phyloP scores from a whole-genome alignment of 2,797 vertebrate species.

The Alosa sapidissima region DNA sequence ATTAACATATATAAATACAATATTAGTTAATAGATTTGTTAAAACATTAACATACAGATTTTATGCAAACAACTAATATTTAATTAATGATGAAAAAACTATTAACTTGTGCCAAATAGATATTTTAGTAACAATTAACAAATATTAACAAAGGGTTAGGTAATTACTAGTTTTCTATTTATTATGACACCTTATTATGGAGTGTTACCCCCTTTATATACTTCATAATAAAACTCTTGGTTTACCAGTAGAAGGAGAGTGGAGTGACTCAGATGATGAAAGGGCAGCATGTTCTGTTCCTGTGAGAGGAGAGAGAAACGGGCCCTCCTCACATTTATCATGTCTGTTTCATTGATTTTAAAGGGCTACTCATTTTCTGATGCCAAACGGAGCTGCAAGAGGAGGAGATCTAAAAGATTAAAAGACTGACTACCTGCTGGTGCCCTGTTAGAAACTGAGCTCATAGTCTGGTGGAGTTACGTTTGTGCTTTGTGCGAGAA shows the following conservation, averaged over 20 bases:
- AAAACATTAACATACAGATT: too few relatives aligned
- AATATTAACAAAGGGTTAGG: too few relatives aligned
- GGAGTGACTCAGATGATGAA: neutral
- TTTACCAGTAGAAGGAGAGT: neutral
- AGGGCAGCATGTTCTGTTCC: neutral
- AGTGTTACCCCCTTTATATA: too few relatives aligned
- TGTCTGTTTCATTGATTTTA: conserved; percentile 12
- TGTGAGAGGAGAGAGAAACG: neutral
- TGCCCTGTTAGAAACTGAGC: neutral
- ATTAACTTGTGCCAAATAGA: too few relatives aligned
- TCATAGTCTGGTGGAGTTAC: too few relatives aligned
- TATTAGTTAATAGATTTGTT: too few relatives aligned
- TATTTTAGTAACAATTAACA: too few relatives aligned
- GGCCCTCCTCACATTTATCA: conserved; percentile 1
- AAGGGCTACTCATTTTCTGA: conserved; percentile 17
- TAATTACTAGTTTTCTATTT: too few relatives aligned
- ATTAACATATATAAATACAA: too few relatives aligned
- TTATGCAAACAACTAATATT: too few relatives aligned
- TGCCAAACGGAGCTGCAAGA: neutral
- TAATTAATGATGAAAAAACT: too few relatives aligned
- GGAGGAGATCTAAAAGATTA: neutral
- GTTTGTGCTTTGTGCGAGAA: neutral
- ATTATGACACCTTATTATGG: too few relatives aligned
- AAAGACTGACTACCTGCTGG: neutral
- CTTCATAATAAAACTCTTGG: neutral